Evolutionary conservation across 2,888 invertebrate species (phyloP), one percentile per base, ranked within the genome.

Genomic region (Tipula lateralis): DNA sequence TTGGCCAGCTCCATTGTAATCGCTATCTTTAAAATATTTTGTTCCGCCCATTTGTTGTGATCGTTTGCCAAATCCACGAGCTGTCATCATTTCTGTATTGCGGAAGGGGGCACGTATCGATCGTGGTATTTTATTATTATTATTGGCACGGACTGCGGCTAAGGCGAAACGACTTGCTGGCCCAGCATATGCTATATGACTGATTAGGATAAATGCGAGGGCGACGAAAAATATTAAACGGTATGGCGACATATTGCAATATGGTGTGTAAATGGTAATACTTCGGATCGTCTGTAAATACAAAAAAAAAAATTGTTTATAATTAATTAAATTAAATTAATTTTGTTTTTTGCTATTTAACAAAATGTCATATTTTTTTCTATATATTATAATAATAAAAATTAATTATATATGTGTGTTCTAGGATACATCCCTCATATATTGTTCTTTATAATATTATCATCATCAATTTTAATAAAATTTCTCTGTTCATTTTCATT

Each of bases 51-150:
- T 34, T 83, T n/a, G n/a, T 50, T 84, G 84, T 84, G 86, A 86
- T n/a, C 88, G 85, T 85, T 88, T 88, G 13, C 88, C 88, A 85
- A 87, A 88, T n/a, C 88, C 88, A n/a, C 88, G 86, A 4, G 88
- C 88, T 30, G 87, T 87, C 87, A 87, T 87, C 12, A 87, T 87
- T 86, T 87, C 87, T 4, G 85, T 85, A 84, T 87, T 87, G 81
- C 86, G 86, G 84, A 87, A 88, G 84, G 87, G 87, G 3, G 88
- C 86, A 39, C 88, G 85, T 82, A 88, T 87, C 30, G 87, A 86
- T 3, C 87, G 86, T 32, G 87, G 87, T 84, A 87, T 87, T 39
- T 87, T 87, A 82, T 82, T 82, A 82, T 82, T 82, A 30, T 82
- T 82, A n/a, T 85, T 84, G 16, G 85, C 85, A 19, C 85, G 84